Conservation (phyloP, 2,888 invertebrate species). For the Macaria notata region DNA sequence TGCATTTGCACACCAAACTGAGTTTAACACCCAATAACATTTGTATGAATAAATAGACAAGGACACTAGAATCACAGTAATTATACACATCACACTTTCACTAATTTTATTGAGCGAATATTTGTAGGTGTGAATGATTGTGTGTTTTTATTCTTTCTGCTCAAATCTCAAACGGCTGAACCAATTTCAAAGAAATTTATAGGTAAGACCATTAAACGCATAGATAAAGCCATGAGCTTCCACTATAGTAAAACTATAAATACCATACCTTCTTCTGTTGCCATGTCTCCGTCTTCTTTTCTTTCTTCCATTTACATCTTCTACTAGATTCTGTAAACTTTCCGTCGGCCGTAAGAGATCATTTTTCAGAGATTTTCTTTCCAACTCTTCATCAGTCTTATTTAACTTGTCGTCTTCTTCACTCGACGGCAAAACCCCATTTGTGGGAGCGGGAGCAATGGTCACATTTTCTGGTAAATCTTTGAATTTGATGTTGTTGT, state of each 20-base stretch:
- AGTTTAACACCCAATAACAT: too few relatives aligned
- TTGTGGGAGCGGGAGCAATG: slow-evolving; percentile 73
- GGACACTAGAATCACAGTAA: too few relatives aligned
- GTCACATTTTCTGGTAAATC: slow-evolving; percentile 71
- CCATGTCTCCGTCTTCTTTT: slow-evolving; percentile 69
- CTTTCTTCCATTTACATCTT: slow-evolving; percentile 49
- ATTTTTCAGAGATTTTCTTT: slow-evolving; percentile 47
- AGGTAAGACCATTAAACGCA: too few relatives aligned
- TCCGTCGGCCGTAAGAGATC: slow-evolving; percentile 67
- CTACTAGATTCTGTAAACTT: slow-evolving; percentile 64
- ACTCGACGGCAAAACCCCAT: slow-evolving; percentile 66
- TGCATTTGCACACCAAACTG: not conserved
- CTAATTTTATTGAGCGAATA: too few relatives aligned
- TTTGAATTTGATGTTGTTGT: slow-evolving; percentile 72
- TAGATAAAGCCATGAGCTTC: too few relatives aligned
- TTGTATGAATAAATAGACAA: too few relatives aligned
- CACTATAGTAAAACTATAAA: too few relatives aligned
- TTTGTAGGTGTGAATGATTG: too few relatives aligned
- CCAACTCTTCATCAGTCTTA: slow-evolving; percentile 51
- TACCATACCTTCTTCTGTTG: slow-evolving; percentile 64
- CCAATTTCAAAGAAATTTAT: too few relatives aligned
- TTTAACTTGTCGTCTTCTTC: slow-evolving; percentile 65
- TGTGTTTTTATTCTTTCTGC: too few relatives aligned
- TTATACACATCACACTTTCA: too few relatives aligned
- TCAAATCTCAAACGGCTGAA: too few relatives aligned